Evolutionary conservation across 1,140 invertebrate species (phyloP), one percentile per base, ranked within the genome.

Genomic region (Tetramorium simillimum): DNA sequence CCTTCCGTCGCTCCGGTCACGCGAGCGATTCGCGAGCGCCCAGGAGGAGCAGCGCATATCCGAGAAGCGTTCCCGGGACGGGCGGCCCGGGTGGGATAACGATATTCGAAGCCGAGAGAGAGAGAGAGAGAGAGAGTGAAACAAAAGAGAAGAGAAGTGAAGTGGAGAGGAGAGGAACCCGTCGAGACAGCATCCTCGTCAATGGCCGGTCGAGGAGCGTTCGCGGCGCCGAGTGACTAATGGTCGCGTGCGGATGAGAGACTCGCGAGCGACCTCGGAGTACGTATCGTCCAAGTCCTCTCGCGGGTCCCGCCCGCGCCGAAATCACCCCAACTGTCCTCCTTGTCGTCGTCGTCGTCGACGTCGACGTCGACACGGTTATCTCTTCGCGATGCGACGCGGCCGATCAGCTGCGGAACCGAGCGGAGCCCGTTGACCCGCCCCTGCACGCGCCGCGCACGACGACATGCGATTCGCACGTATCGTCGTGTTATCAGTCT

Each of bases 201-300:
- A 24, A 84, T 73, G 53, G 28, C 28, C 40, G 43, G 37, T 28
- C 69, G 40, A 62, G 28, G 24, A 60, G 18, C 51, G 18, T 73
- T 69, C 33, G 51, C 21, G 60, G 53, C 21, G 56, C 24, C 5
- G 12, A 43, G 40, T 73, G 80, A 82, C 37, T 75, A 75, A 75
- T 84, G 43, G 69, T 75, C 53, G 53, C 80, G 53, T 60, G 40
- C 53, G 53, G 46, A 84, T 62, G 53, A 58, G 37, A 73, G 24
- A 24, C 65, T 21, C 40, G 24, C 12, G 10, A 6, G 9, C 18
- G 14, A 24, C 33, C 6, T 60, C 12, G 5, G 16, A 49, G 80
- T 84, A 84, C 10, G 80, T 84, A 84, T 84, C 14, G 2, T 60
- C 9, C 33, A 10, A 16, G 33, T 63, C 1, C 58, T 56, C 58